Conservation (phyloP, 1,140 invertebrate species). For the Wasmannia auropunctata region DNA sequence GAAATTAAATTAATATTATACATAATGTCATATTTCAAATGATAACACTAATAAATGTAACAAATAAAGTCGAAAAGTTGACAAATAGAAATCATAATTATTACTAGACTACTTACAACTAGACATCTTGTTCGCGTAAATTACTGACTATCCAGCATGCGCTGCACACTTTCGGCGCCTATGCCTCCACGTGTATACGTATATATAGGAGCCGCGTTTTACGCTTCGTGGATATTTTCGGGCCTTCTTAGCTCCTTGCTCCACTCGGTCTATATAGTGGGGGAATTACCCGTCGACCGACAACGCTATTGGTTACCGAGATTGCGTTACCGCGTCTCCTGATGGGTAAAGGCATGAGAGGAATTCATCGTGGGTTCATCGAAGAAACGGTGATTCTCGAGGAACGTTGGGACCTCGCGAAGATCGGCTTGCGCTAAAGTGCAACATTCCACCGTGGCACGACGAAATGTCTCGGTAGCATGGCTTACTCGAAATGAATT, state of each 20-base stretch:
- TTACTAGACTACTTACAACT: too few relatives aligned
- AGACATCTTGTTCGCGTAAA: neutral
- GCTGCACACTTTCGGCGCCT: neutral
- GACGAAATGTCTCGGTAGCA: neutral
- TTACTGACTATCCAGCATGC: neutral
- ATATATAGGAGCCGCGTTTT: conserved; percentile 61
- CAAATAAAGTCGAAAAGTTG: neutral
- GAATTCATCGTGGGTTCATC: conserved; percentile 52
- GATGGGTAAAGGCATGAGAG: conserved; percentile 37
- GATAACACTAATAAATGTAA: neutral
- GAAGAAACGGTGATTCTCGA: conserved; percentile 28
- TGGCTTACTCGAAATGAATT: neutral
- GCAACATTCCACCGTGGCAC: neutral
- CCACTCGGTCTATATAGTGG: neutral
- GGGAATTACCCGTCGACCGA: conserved; percentile 7
- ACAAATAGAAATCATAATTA: neutral
- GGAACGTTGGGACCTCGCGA: neutral
- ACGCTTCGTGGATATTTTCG: conserved; percentile 71
- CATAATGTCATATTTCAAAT: neutral
- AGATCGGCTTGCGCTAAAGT: conserved; percentile 1
- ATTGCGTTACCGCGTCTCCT: conserved; percentile 65
- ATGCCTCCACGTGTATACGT: neutral
- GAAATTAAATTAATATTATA: conserved; percentile 11
- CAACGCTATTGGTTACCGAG: conserved; percentile 71
- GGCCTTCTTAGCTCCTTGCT: conserved; percentile 44